Base-by-base conservation (phyloP, 2,888 invertebrate species). In the Frankliniella fusca region DNA sequence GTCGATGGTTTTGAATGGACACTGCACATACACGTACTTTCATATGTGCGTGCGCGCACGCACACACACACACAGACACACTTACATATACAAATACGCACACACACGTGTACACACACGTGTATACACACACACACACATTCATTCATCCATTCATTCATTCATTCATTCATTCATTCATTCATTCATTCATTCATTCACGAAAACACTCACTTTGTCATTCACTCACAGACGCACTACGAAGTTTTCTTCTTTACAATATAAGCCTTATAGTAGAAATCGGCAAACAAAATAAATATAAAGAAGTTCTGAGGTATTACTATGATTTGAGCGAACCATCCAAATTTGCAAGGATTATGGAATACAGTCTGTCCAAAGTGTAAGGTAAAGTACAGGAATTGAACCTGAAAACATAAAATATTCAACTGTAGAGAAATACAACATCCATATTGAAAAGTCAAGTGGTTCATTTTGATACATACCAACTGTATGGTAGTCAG, bases 231-330 rank as follows among this genome's bases (percentile, higher is more conserved):
- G 15, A 54, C 54, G 15, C 12, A 54, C 12, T 38, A 38, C 3
- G 38, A 38, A 38, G 70, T 12, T 12, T 76, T 76, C 27, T 23
- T 23, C 70, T 23, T 76, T 0, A 38, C 38, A 38, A 76, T 76
- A 12, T 76, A 76, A 12, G 70, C 70, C 27, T 76, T 76, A 27
- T 76, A 76, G 12, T 76, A 76, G 70, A 76, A 76, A 27, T 76
- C 70, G 7, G 70, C 23, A 27, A 76, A 76, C 23, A 76, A 27
- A 23, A 76, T 23, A 27, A 76, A 76, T 12, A 76, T 76, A 12
- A 76, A 76, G 23, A 76, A 0, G 27, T 76, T 76, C 70, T 76
- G 70, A 9, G 70, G 70, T 3, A 76, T 1, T 1, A 76, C 12
- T 9, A 76, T 76, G 12, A 27, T 27, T 12, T 27, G 27, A 5